These are phyloP conservation scores for Poecilobothrus nobilitatus DNA, from an alignment of 2,888 invertebrate species.

Conservation along the genomic window DNA sequence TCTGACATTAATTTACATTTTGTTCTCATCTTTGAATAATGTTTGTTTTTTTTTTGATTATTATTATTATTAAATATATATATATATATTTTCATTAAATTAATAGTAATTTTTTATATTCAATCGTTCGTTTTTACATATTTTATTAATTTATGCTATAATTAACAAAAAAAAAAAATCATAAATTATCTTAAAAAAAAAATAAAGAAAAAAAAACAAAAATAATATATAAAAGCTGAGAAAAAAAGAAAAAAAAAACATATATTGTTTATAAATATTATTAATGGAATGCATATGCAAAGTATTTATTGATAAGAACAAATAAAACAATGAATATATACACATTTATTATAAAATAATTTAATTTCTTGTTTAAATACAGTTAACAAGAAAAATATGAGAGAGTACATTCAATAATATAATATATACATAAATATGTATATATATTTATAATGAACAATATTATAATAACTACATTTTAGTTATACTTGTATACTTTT, in stretches of 20 bases:
- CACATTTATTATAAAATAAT: not conserved
- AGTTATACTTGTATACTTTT: too few relatives aligned
- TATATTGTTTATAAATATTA: not conserved
- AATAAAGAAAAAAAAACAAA: not conserved
- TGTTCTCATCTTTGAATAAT: not conserved
- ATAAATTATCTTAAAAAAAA: not conserved
- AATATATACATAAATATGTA: too few relatives aligned
- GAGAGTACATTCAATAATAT: too few relatives aligned
- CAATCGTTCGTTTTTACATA: not conserved
- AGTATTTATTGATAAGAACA: not conserved
- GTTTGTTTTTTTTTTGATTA: not conserved
- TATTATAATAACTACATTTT: too few relatives aligned
- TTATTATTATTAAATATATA: not conserved
- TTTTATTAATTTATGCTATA: too few relatives aligned
- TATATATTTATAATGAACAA: too few relatives aligned
- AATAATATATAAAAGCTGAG: not conserved
- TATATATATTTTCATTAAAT: not conserved
- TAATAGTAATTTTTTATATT: not conserved
- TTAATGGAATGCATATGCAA: constrained; percentile 13
- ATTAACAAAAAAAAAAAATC: not conserved
- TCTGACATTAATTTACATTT: not conserved
- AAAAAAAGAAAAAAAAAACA: not conserved
- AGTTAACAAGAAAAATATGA: too few relatives aligned
- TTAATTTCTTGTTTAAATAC: too few relatives aligned
- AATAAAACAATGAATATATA: not conserved